A percentile compares a stretch with the other conserved stretches of the same genome.
These are phyloP conservation scores for Pocillopora meandrina DNA, from an alignment of 92 coral and sea anemone species.

Conservation along the genomic window DNA sequence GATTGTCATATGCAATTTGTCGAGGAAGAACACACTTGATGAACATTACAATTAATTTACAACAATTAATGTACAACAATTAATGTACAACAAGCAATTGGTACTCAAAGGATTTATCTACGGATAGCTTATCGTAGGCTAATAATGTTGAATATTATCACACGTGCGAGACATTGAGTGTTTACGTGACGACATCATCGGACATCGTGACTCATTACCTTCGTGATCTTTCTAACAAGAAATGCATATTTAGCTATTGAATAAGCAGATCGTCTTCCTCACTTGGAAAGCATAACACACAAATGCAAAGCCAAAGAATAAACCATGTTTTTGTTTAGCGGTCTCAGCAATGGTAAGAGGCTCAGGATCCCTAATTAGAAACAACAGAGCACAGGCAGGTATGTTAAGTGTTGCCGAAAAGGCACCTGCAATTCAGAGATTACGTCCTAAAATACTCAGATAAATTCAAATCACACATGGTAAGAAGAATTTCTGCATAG, in stretches of 20 bases:
- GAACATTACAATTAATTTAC: not conserved
- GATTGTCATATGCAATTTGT: not conserved
- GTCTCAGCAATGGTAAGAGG: too few relatives aligned
- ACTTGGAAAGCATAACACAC: not conserved
- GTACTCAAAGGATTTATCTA: not conserved
- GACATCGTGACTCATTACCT: not conserved
- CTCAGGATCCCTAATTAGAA: too few relatives aligned
- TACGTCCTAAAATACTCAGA: not conserved
- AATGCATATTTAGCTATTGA: not conserved
- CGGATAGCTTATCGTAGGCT: not conserved
- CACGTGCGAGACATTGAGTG: slow-evolving; percentile 21
- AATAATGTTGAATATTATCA: not conserved
- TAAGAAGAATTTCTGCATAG: not conserved
- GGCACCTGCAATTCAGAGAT: not conserved
- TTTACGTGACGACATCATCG: slow-evolving; percentile 24
- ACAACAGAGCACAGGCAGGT: too few relatives aligned
- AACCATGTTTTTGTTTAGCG: too few relatives aligned
- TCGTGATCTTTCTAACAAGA: not conserved
- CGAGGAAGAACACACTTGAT: not conserved
- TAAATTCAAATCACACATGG: not conserved
- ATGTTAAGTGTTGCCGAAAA: not conserved
- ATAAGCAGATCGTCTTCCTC: not conserved
- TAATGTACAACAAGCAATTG: not conserved
- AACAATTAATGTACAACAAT: not conserved
- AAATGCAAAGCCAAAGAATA: not conserved